Conservation (phyloP, 2,797 vertebrate species). For the Lophotriccus pileatus region DNA sequence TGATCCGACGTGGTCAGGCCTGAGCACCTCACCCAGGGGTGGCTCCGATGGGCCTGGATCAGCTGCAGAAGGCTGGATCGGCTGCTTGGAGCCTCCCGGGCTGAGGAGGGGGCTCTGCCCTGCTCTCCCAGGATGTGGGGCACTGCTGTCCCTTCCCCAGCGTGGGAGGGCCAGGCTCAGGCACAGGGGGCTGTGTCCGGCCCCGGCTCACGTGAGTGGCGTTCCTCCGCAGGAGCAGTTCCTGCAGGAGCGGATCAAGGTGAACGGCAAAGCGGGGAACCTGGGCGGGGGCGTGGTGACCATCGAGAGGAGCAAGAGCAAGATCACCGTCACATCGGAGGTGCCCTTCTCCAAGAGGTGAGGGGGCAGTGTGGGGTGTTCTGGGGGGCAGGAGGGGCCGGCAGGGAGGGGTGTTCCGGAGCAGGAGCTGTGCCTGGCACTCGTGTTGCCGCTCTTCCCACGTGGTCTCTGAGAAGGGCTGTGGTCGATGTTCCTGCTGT, state of each 20-base stretch:
- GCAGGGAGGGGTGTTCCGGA: rapidly evolving
- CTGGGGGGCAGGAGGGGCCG: neutral
- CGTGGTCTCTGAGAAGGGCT: rapidly evolving
- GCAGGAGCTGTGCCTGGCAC: rapidly evolving
- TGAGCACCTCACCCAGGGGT: rapidly evolving
- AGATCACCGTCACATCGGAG: constrained; percentile 93
- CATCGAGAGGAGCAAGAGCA: constrained; percentile 97
- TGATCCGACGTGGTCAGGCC: rapidly evolving
- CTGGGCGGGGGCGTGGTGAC: constrained; percentile 91
- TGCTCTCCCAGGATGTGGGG: rapidly evolving
- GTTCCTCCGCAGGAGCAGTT: constrained; percentile 87
- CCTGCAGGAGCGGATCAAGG: constrained; percentile 96
- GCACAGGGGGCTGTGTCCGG: rapidly evolving
- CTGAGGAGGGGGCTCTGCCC: neutral
- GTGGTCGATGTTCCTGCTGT: rapidly evolving
- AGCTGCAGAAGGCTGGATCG: no score
- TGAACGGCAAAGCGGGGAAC: constrained; percentile 95
- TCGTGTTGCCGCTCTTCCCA: neutral
- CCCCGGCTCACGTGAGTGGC: rapidly evolving
- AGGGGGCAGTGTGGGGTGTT: neutral
- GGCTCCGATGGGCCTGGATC: rapidly evolving
- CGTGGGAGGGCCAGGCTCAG: rapidly evolving
- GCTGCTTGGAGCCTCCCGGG: rapidly evolving
- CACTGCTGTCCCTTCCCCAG: neutral
- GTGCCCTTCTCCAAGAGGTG: constrained; percentile 98